Conservation (phyloP, 2,113 vertebrate species). For the Protomyctophum bolini region DNA sequence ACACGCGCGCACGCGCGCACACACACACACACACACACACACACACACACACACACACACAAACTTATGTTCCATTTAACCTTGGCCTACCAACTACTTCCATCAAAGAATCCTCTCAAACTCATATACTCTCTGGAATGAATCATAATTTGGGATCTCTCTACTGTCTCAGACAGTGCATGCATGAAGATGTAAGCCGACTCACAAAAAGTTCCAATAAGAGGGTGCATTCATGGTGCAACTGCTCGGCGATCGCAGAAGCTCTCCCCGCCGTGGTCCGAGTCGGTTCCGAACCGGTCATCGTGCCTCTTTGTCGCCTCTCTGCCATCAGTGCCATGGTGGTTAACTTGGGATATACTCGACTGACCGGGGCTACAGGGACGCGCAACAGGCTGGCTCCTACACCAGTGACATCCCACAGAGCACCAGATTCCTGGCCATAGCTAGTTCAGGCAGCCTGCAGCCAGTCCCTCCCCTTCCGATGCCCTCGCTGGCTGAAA, state of each 20-base stretch:
- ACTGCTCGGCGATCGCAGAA: constrained; percentile 58
- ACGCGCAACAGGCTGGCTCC: constrained; percentile 17
- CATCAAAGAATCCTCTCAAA: background rate
- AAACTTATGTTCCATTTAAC: constrained; percentile 45
- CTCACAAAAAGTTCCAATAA: constrained; percentile 78
- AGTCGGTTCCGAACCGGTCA: constrained; percentile 34
- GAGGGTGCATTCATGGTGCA: constrained; percentile 62
- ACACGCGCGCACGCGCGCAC: constrained; percentile 9
- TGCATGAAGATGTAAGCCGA: constrained; percentile 23
- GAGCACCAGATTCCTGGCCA: constrained; percentile 9
- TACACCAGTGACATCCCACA: background rate
- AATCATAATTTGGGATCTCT: background rate
- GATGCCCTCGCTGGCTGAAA: background rate
- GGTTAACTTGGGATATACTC: constrained; percentile 10
- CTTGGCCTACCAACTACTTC: constrained; percentile 41
- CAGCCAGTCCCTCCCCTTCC: background rate
- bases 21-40: background rate
- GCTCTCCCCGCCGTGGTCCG: constrained; percentile 31
- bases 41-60: constrained; percentile 6
- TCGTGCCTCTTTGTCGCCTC: constrained; percentile 34
- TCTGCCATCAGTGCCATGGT: constrained; percentile 50
- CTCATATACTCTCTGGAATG: background rate
- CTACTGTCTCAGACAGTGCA: background rate
- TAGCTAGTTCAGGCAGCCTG: constrained; percentile 8
- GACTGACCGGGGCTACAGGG: background rate